Base-by-base conservation (phyloP, 30 jellyfish, hydroid and myxozoan species). In the Turritopsis rubra region DNA sequence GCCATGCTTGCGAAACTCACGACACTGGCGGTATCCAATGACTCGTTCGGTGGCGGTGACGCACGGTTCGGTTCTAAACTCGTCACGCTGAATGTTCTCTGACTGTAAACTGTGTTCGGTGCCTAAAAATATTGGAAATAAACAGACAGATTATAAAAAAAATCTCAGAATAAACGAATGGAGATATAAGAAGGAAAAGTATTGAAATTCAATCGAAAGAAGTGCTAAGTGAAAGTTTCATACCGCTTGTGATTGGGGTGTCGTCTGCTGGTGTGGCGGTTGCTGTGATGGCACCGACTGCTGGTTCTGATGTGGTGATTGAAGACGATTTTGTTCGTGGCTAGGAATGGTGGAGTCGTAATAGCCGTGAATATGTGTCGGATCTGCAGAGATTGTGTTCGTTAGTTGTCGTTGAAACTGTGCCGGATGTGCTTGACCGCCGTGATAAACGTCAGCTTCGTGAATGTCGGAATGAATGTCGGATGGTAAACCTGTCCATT, bases 1-100 rank as follows among this genome's bases (percentile, higher is more conserved):
- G 96, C 96, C 86, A 85, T 86, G 71, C 99, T 93, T 4, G 99
- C 96, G 29, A 93, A 93, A 68, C 99, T 93, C 27, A 93, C 96
- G n/a, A 93, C 96, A 84, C 99, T 93, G 74, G 92, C 94, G 74
- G 89, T 88, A 87, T 93, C 99, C 0, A 87, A 30, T 68, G 72
- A 83, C 54, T 88, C 90, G 21, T 85, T 29, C n/a, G 30, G 89
- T 21, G 91, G 98, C 1, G 95, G 95, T 19, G 85, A 72, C 28
- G 29, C 92, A 19, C 84, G 87, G 30, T 80, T 28, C 60, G 89
- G 91, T 54, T 31, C 83, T 22, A 87, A 77, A 83, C 81, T 85
- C 72, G 87, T 84, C 52, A n/a, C 74, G 54, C 81, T 92, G 90
- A 13, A 90, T 18, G 89, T 82, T 86, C 85, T 83, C 29, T 70